Evolutionary conservation across 1,140 invertebrate genomes (phyloP).

Genomic region (Drosophila repletoides): DNA sequence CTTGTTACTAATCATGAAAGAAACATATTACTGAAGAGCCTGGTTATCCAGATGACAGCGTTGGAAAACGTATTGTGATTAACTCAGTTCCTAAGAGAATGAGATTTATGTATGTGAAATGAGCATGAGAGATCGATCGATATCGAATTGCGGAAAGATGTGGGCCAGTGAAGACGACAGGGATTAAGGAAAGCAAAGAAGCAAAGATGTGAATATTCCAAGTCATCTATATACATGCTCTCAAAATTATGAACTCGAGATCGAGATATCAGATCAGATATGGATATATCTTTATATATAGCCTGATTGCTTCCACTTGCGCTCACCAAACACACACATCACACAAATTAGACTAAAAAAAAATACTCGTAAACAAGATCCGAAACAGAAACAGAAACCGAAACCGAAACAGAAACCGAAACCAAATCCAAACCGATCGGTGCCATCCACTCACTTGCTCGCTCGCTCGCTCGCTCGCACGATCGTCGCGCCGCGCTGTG

Average conservation of each 20-base stretch:
- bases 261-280: slow-evolving; percentile 1
- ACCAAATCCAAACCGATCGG: slow-evolving; percentile 38
- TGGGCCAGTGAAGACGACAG: neutral
- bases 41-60: slow-evolving; percentile 79
- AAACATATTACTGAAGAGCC: slow-evolving; percentile 75
- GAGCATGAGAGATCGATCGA: slow-evolving; percentile 5
- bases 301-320: slow-evolving; percentile 30
- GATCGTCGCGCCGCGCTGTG: slow-evolving; percentile 71
- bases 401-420: slow-evolving; percentile 36
- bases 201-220: neutral
- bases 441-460: slow-evolving; percentile 56
- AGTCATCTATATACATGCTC: no score
- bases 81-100: neutral
- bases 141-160: neutral
- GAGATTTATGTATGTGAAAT: neutral
- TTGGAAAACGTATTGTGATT: slow-evolving; percentile 64
- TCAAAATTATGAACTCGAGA: no score
- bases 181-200: slow-evolving; percentile 12
- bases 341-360: slow-evolving; percentile 12
- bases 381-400: slow-evolving; percentile 8
- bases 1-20: slow-evolving; percentile 78
- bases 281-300: slow-evolving; percentile 16
- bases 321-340: slow-evolving; percentile 20
- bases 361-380: no score
- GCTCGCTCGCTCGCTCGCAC: slow-evolving; percentile 65